Conservation (phyloP, 1,140 invertebrate species). For the Zaprionus inermis region DNA sequence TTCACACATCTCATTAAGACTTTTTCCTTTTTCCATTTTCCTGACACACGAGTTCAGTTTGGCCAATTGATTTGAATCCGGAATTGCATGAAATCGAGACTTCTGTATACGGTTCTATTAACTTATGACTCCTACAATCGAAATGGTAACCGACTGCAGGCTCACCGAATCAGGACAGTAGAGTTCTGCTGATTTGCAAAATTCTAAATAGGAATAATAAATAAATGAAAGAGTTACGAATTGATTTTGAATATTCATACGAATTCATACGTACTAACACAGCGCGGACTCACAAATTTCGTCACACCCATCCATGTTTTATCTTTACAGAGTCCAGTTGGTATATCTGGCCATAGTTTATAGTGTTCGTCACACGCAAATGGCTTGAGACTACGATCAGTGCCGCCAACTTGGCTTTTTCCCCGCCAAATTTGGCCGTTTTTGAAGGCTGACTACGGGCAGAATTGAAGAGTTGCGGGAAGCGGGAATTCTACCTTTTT, state of each 20-base stretch:
- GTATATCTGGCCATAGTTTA: not conserved
- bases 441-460: too few relatives aligned
- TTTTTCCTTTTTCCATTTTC: conserved; percentile 20
- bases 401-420: too few relatives aligned
- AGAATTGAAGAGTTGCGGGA: too few relatives aligned
- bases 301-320: fast-evolving
- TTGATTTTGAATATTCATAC: too few relatives aligned
- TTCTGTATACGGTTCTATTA: not conserved
- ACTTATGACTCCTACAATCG: not conserved
- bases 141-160: too few relatives aligned
- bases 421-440: too few relatives aligned
- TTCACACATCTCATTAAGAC: not conserved
- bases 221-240: not conserved
- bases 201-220: conserved; percentile 8
- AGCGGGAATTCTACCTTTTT: too few relatives aligned
- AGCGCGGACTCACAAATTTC: not conserved
- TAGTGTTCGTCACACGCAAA: too few relatives aligned
- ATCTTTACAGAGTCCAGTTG: not conserved
- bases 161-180: not conserved
- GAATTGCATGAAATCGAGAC: not conserved
- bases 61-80: not conserved
- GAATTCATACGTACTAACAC: conserved; percentile 26
- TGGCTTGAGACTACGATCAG: too few relatives aligned
- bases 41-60: not conserved
- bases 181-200: not conserved